phyloP scores from a whole-genome alignment of 2,797 vertebrate species.

The Helarctos malayanus region DNA sequence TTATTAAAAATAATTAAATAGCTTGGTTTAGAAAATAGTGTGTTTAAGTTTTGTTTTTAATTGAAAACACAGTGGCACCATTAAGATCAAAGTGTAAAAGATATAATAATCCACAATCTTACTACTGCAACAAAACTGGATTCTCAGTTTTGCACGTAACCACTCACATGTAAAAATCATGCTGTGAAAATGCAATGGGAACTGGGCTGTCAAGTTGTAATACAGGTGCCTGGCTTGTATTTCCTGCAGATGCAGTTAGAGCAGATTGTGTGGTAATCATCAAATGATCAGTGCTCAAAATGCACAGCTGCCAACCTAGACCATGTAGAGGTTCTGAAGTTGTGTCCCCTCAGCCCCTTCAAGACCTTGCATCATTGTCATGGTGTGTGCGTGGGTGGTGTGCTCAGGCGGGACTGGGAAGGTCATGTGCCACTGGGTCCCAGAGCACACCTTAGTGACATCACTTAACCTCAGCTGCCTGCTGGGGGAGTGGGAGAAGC shows the following conservation, averaged over 20 bases:
- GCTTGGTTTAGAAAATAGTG: neutral
- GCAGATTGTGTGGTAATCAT: neutral
- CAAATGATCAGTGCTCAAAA: too few species aligned
- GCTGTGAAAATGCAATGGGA: neutral
- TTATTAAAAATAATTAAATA: constrained; percentile 38
- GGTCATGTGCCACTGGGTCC: neutral
- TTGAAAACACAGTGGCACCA: neutral
- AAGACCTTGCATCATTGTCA: neutral
- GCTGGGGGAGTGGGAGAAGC: neutral
- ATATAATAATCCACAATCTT: neutral
- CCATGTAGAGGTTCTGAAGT: neutral
- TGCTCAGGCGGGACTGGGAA: neutral
- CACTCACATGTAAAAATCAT: neutral
- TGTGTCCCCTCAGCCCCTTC: rapidly evolving
- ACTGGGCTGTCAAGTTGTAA: neutral
- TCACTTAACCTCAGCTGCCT: neutral
- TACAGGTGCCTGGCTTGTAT: neutral
- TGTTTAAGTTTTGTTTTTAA: constrained; percentile 30
- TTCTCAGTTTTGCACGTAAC: neutral
- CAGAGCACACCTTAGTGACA: neutral
- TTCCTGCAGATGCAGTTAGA: neutral
- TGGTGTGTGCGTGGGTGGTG: neutral
- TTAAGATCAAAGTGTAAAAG: constrained; percentile 25
- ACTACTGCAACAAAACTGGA: neutral
- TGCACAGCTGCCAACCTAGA: rapidly evolving